Percentiles rank a stretch among this genome's conserved stretches.
Evolutionary conservation across 1,140 invertebrate species (phyloP).

Genomic region (Araneus ventricosus): DNA sequence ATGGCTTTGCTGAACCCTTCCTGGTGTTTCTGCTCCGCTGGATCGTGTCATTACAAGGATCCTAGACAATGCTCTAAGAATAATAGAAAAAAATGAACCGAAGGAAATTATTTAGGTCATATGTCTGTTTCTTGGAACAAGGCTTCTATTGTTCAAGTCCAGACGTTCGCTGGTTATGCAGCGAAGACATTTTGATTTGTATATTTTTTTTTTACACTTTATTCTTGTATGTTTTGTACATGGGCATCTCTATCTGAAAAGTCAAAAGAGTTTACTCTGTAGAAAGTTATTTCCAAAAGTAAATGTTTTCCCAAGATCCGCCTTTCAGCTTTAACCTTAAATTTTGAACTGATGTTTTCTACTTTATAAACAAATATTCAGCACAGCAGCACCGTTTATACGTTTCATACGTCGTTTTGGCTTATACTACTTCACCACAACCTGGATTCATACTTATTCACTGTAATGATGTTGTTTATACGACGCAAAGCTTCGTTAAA

Average conservation of each 20-base stretch:
- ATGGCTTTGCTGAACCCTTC: constrained; percentile 1
- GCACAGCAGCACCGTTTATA: no score
- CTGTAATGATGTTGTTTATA: no score
- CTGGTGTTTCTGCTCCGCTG: neutral
- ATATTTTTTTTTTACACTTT: neutral
- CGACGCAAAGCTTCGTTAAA: no score
- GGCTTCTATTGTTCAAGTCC: constrained; percentile 51
- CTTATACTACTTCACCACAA: no score
- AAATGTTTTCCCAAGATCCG: neutral
- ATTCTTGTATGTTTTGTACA: neutral
- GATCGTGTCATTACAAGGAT: constrained; percentile 44
- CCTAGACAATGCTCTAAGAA: constrained; percentile 31
- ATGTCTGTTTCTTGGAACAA: constrained; percentile 36
- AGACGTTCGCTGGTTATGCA: constrained; percentile 43
- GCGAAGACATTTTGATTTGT: constrained; percentile 22
- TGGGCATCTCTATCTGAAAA: neutral
- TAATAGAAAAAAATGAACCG: neutral
- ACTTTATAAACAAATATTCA: neutral
- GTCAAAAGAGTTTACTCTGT: neutral
- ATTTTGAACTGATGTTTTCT: neutral
- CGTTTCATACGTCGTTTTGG: no score
- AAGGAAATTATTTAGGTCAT: constrained; percentile 49
- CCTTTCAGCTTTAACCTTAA: neutral
- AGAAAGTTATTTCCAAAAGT: neutral
- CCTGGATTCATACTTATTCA: no score